These are phyloP conservation scores for Ellobius talpinus DNA, from an alignment of 2,113 vertebrate genomes.

Conservation along the genomic window DNA sequence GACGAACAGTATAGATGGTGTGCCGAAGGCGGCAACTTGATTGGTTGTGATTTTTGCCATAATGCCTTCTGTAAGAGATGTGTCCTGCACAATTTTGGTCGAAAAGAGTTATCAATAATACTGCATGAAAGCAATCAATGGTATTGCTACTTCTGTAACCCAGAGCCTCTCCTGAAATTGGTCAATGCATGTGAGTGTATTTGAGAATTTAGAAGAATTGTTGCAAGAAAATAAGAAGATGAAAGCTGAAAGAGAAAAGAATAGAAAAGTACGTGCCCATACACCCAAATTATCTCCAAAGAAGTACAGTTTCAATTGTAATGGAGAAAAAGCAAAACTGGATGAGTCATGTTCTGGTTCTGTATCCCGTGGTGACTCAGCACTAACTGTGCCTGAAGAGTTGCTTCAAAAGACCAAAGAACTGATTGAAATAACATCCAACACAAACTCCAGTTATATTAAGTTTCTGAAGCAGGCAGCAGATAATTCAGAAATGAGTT, in stretches of 20 bases:
- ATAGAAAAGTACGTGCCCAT: slow-evolving; percentile 87
- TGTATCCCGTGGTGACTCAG: slow-evolving; percentile 93
- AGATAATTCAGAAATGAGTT: slow-evolving; percentile 88
- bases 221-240: slow-evolving; percentile 90
- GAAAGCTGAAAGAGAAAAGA: slow-evolving; percentile 88
- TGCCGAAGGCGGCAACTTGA: slow-evolving; percentile 97
- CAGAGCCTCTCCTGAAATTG: slow-evolving; percentile 94
- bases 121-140: slow-evolving; percentile 96
- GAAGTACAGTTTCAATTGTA: slow-evolving; percentile 89
- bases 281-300: slow-evolving; percentile 89
- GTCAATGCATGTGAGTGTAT: slow-evolving; percentile 93
- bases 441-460: slow-evolving; percentile 95
- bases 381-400: slow-evolving; percentile 95
- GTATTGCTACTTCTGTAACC: slow-evolving; percentile 95
- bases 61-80: slow-evolving; percentile 99
- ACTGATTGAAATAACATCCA: slow-evolving; percentile 95
- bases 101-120: slow-evolving; percentile 95
- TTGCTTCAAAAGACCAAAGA: slow-evolving; percentile 97
- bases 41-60: slow-evolving; percentile 99
- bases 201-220: slow-evolving; percentile 93
- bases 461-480: slow-evolving; percentile 93
- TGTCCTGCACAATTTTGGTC: slow-evolving; percentile 96
- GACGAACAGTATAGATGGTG: slow-evolving; percentile 99
- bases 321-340: slow-evolving; percentile 92
- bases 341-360: slow-evolving; percentile 89